Evolutionary conservation across 2,113 vertebrate species (phyloP).

Genomic region (Aegypius monachus): DNA sequence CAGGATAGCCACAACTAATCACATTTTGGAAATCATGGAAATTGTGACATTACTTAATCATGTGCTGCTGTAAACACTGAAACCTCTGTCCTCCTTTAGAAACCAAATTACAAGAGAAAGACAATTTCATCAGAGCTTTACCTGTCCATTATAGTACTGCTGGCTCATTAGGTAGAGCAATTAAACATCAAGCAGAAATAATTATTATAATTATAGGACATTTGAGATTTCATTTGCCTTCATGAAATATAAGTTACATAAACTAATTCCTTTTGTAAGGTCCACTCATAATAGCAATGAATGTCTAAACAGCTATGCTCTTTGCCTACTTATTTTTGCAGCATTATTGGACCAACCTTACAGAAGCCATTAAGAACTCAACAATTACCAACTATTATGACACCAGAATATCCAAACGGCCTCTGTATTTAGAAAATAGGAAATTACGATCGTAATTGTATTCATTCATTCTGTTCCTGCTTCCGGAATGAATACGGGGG

Average conservation of each 20-base stretch:
- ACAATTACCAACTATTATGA: conserved; percentile 29
- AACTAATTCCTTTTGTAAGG: conserved; percentile 20
- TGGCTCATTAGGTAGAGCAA: conserved; percentile 52
- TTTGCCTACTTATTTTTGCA: conserved; percentile 38
- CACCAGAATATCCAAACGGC: conserved; percentile 3
- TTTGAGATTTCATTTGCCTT: conserved; percentile 50
- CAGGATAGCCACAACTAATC: background rate
- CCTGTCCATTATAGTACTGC: conserved; percentile 19
- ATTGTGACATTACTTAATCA: background rate
- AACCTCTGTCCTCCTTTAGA: background rate
- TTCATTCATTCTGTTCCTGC: background rate
- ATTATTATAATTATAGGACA: conserved; percentile 57
- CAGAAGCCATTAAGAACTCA: conserved; percentile 20
- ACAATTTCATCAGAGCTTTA: conserved; percentile 15
- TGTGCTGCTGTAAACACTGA: background rate
- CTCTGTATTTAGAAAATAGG: conserved; percentile 1
- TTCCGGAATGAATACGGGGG: background rate
- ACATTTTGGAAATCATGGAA: background rate
- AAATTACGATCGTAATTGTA: conserved; percentile 32
- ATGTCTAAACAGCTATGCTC: background rate
- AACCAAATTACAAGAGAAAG: background rate
- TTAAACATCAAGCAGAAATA: conserved; percentile 64
- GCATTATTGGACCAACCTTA: background rate
- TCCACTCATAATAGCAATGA: background rate
- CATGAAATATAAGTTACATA: conserved; percentile 36